phyloP scores from a whole-genome alignment of 2,113 vertebrate genomes.

The Mola mola region DNA sequence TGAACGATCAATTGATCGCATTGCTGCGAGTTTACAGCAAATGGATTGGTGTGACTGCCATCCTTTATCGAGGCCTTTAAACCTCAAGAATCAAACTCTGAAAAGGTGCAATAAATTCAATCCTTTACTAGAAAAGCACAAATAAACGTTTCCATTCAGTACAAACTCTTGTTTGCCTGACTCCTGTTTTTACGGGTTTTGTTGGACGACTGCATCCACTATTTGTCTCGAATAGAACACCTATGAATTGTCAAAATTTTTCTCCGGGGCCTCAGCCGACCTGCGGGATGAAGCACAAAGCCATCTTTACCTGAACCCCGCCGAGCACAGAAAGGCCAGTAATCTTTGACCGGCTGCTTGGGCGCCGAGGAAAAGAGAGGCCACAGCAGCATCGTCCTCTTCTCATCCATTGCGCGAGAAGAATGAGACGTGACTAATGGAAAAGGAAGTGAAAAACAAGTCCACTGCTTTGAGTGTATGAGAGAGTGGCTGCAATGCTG shows the following conservation, averaged over 20 bases:
- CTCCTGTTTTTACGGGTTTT: constrained; percentile 19
- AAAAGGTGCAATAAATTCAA: constrained; percentile 29
- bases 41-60: constrained; percentile 21
- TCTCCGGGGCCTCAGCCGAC: constrained; percentile 15
- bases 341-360: constrained; percentile 50
- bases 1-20: constrained; percentile 18
- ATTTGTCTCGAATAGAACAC: constrained; percentile 32
- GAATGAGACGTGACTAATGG: constrained; percentile 42
- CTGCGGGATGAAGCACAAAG: constrained; percentile 40
- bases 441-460: constrained; percentile 31
- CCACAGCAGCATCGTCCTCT: constrained; percentile 60
- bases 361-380: constrained; percentile 25
- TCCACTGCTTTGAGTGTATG: neutral
- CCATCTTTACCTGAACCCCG: constrained; percentile 40
- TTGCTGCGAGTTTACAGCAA: constrained; percentile 19
- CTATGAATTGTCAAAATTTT: constrained; percentile 34
- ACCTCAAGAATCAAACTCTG: constrained; percentile 24
- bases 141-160: constrained; percentile 24
- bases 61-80: constrained; percentile 30
- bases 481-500: neutral
- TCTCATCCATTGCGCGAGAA: constrained; percentile 57
- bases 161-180: constrained; percentile 37
- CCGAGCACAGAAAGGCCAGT: constrained; percentile 35
- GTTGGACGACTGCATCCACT: constrained; percentile 26
- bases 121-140: constrained; percentile 34